A percentile compares a stretch with the other conserved stretches of the same genome.
Conservation (phyloP, 2,113 vertebrate genomes). For the Cervus canadensis region DNA sequence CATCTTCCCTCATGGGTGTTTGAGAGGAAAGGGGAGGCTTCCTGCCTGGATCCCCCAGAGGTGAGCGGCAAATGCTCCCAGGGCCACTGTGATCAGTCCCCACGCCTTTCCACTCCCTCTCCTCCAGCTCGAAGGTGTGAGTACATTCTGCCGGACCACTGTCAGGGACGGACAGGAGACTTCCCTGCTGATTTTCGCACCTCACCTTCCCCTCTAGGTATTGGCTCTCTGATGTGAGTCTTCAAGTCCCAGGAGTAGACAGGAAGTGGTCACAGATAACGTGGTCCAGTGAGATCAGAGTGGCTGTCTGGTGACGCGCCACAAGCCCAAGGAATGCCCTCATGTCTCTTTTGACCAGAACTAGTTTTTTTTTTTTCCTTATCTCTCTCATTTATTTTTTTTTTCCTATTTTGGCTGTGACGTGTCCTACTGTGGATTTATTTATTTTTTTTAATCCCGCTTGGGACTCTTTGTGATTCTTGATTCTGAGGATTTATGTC, state of each 20-base stretch:
- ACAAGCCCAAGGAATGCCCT: too few species aligned
- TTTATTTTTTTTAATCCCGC: background rate
- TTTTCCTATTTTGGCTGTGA: background rate
- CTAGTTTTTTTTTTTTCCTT: background rate
- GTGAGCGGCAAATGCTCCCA: too few species aligned
- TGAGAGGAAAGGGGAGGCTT: background rate
- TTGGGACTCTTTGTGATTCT: conserved; percentile 1
- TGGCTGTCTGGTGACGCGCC: rapidly evolving
- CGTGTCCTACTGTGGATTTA: background rate
- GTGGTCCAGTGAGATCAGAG: rapidly evolving
- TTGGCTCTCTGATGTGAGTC: background rate
- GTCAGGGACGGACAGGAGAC: rapidly evolving
- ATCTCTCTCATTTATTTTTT: background rate
- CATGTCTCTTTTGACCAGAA: background rate
- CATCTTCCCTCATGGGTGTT: background rate
- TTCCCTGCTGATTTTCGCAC: background rate
- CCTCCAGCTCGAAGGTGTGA: background rate
- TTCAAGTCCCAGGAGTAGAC: background rate
- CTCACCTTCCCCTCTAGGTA: background rate
- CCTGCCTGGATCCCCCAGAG: background rate
- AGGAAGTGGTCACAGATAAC: background rate
- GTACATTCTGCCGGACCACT: background rate
- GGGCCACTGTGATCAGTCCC: background rate
- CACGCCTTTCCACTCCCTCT: rapidly evolving
- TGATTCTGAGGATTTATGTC: background rate